A percentile compares a stretch with the other conserved stretches of the same genome.
phyloP scores from a whole-genome alignment of 2,888 invertebrate species.

The Xestia c-nigrum region DNA sequence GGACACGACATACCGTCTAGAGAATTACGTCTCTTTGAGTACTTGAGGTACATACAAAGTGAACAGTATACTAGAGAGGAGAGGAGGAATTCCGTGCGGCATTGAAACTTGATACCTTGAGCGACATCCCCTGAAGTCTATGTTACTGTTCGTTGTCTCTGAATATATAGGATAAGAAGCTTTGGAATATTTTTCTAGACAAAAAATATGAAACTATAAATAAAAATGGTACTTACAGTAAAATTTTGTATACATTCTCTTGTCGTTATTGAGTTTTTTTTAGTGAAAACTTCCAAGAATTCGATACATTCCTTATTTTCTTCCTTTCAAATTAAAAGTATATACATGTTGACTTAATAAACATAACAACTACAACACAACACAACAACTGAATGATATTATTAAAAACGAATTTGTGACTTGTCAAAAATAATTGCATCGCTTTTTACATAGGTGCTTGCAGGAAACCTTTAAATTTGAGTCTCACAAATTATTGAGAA shows the following conservation, averaged over 20 bases:
- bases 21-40: constrained; percentile 49
- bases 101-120: constrained; percentile 53
- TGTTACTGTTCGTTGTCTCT: constrained; percentile 10
- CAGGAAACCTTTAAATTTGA: too few species aligned
- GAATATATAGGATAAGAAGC: neutral
- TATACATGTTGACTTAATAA: too few species aligned
- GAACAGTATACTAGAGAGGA: constrained; percentile 37
- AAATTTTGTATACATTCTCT: neutral
- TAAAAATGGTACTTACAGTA: too few species aligned
- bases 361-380: too few species aligned
- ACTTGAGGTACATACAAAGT: constrained; percentile 56
- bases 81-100: constrained; percentile 51
- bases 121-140: constrained; percentile 28
- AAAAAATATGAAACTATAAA: neutral
- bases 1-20: constrained; percentile 46
- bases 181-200: neutral
- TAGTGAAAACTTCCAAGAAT: neutral
- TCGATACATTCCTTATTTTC: neutral
- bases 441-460: too few species aligned
- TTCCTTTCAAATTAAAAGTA: too few species aligned
- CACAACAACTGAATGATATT: too few species aligned
- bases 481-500: too few species aligned
- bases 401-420: too few species aligned
- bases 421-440: too few species aligned
- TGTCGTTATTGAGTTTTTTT: neutral